phyloP scores from a whole-genome alignment of 2,888 invertebrate species.

The Ormia ochracea region DNA sequence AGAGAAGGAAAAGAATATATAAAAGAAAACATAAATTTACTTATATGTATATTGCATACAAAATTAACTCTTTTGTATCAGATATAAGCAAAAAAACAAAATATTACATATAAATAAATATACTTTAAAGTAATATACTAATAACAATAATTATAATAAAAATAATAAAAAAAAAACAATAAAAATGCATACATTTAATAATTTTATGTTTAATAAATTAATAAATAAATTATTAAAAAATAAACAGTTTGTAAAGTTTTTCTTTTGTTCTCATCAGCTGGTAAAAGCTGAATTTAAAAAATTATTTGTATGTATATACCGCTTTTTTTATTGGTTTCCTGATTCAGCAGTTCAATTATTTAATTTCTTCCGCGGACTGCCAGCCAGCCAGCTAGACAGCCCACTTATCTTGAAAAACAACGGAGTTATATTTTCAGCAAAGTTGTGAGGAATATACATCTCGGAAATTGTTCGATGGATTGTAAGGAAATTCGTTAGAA shows the following conservation, averaged over 20 bases:
- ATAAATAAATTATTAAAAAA: conserved; percentile 66
- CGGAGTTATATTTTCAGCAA: too few species aligned
- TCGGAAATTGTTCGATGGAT: too few species aligned
- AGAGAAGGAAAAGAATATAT: conserved; percentile 12
- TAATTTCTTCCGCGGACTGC: too few species aligned
- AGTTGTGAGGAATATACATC: too few species aligned
- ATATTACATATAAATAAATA: conserved; percentile 66
- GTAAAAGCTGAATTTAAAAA: conserved; percentile 1
- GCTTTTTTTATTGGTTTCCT: too few species aligned
- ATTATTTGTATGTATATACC: too few species aligned
- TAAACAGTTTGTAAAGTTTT: conserved; percentile 34
- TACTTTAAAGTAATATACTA: conserved; percentile 66
- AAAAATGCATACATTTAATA: conserved; percentile 66
- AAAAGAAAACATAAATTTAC: conserved; percentile 41
- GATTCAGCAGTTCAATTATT: too few species aligned
- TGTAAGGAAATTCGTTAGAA: too few species aligned
- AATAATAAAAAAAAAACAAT: conserved; percentile 64
- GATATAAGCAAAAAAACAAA: conserved; percentile 53
- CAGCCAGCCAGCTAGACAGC: too few species aligned
- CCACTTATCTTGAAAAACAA: too few species aligned
- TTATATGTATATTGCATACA: conserved; percentile 57
- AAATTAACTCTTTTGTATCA: conserved; percentile 58
- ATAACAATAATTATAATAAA: conserved; percentile 64
- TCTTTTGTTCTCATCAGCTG: neutral
- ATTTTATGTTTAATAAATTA: conserved; percentile 67